A percentile compares a stretch with the other conserved stretches of the same genome.
Conservation (phyloP, 2,797 vertebrate genomes). For the Sebastes variabilis region DNA sequence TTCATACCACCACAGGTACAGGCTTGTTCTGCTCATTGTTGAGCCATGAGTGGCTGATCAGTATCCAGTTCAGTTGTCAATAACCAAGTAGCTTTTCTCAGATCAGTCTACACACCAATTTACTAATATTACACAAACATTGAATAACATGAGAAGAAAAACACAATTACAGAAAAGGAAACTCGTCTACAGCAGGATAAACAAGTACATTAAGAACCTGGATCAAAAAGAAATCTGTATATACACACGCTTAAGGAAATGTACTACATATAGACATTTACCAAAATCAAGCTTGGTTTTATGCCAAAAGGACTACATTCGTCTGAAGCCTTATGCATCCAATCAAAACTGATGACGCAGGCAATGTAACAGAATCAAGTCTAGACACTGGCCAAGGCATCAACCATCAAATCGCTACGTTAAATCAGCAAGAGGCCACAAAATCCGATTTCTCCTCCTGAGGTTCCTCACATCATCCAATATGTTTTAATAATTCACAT, state of each 20-base stretch:
- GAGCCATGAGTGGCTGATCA: slow-evolving; percentile 13
- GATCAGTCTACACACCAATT: slow-evolving; percentile 16
- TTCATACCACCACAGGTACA: slow-evolving; percentile 10
- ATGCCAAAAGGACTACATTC: slow-evolving; percentile 17
- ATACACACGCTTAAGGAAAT: slow-evolving; percentile 1
- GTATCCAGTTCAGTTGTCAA: background rate
- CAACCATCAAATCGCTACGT: background rate
- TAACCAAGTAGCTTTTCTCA: background rate
- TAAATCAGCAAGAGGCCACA: background rate
- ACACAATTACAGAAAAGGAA: background rate
- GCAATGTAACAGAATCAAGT: background rate
- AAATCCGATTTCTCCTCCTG: background rate
- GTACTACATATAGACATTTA: slow-evolving; percentile 24
- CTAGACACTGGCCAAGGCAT: background rate
- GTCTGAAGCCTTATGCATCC: slow-evolving; percentile 1
- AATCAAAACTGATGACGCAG: background rate
- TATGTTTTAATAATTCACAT: background rate
- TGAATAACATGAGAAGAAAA: slow-evolving; percentile 24
- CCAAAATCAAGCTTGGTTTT: slow-evolving; percentile 26
- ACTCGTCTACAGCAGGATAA: slow-evolving; percentile 5
- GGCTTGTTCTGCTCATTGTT: slow-evolving; percentile 16
- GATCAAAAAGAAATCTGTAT: background rate
- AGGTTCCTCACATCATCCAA: background rate
- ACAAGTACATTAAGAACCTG: background rate
- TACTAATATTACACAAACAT: slow-evolving; percentile 11